Percentiles rank a stretch among this genome's conserved stretches.
phyloP scores from a whole-genome alignment of 2,113 vertebrate genomes.

The Rana temporaria region DNA sequence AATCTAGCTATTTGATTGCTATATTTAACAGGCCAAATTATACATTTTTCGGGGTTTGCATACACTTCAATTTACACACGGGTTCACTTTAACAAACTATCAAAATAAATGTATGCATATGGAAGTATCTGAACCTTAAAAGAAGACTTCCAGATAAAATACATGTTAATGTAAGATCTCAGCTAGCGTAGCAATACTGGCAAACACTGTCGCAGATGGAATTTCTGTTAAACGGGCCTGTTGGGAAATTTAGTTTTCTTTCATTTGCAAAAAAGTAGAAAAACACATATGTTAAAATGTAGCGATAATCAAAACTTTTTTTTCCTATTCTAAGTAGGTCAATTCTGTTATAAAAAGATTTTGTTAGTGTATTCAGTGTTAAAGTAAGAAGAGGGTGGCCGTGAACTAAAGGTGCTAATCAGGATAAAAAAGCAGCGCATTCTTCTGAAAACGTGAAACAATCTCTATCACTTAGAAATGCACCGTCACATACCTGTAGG shows the following conservation, averaged over 20 bases:
- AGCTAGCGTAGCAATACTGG: neutral
- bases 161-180: neutral
- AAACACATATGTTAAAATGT: constrained; percentile 34
- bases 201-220: constrained; percentile 18
- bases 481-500: constrained; percentile 71
- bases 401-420: constrained; percentile 73
- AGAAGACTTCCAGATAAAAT: neutral
- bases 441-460: constrained; percentile 72
- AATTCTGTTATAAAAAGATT: constrained; percentile 65
- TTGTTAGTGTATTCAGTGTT: constrained; percentile 71
- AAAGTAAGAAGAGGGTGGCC: constrained; percentile 61
- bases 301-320: constrained; percentile 68
- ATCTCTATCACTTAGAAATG: constrained; percentile 70
- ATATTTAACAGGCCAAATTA: too few species aligned
- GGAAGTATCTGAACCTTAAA: neutral
- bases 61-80: too few species aligned
- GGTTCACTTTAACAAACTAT: neutral
- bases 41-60: too few species aligned
- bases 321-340: constrained; percentile 71
- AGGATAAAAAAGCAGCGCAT: constrained; percentile 60
- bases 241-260: constrained; percentile 15
- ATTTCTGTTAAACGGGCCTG: constrained; percentile 19
- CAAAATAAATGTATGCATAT: neutral
- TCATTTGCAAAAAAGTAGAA: constrained; percentile 35
- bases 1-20: too few species aligned